These are phyloP conservation scores for Ptyas mucosa DNA, from an alignment of 2,113 vertebrate species.

Conservation along the genomic window DNA sequence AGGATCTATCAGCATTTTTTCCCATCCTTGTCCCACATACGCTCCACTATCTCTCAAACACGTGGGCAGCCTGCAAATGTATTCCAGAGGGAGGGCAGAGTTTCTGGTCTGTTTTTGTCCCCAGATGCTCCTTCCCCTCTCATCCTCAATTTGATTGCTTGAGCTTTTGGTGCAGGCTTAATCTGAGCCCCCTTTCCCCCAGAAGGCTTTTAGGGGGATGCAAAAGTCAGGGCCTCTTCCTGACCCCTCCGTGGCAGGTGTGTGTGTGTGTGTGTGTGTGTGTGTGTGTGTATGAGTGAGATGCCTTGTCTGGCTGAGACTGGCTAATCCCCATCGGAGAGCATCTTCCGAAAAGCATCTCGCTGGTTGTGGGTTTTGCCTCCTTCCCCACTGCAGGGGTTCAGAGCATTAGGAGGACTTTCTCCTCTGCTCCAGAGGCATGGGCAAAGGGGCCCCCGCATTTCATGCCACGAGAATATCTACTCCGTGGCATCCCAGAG, in stretches of 20 bases:
- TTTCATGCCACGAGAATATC: slow-evolving; percentile 18
- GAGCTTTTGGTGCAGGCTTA: not conserved
- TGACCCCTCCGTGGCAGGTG: not conserved
- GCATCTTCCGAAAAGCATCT: not conserved
- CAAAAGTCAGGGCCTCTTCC: not conserved
- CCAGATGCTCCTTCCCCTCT: not conserved
- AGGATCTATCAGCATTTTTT: not conserved
- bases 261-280: too few species aligned
- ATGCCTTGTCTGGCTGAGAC: not conserved
- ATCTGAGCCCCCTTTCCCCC: not conserved
- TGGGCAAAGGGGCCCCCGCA: not conserved
- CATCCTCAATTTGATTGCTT: too few species aligned
- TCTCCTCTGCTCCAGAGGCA: slow-evolving; percentile 13
- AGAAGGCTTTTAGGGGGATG: not conserved
- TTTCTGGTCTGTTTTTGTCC: not conserved
- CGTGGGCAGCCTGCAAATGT: not conserved
- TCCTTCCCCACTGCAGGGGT: not conserved
- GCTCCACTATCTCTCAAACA: not conserved
- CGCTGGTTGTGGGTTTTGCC: not conserved
- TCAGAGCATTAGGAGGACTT: slow-evolving; percentile 13
- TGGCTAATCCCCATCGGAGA: too few species aligned
- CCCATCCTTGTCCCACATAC: not conserved
- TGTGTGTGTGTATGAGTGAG: too few species aligned
- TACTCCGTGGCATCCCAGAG: slow-evolving; percentile 8
- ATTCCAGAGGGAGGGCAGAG: not conserved